Conservation (phyloP, 1,140 invertebrate genomes). For the Campodea augens region DNA sequence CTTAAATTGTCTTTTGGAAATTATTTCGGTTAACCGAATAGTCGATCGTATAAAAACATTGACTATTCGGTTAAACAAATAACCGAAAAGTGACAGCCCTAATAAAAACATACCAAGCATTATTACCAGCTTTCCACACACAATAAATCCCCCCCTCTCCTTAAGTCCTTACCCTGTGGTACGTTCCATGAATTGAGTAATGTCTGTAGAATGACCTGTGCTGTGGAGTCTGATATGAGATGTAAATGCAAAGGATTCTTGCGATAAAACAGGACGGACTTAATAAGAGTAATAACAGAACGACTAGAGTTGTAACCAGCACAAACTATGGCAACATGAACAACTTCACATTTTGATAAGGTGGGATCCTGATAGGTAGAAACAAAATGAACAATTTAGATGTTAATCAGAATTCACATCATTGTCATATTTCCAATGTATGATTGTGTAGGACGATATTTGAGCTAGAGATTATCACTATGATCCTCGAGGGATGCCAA, state of each 20-base stretch:
- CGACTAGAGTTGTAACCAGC: conserved; percentile 72
- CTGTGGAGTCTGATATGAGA: conserved; percentile 57
- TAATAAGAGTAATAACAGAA: conserved; percentile 64
- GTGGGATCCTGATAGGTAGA: conserved; percentile 24
- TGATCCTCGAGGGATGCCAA: background rate
- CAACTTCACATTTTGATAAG: conserved; percentile 52
- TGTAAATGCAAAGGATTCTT: conserved; percentile 80
- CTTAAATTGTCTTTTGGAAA: too few relatives aligned
- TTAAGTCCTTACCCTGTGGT: conserved; percentile 55
- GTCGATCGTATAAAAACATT: too few relatives aligned
- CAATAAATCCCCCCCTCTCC: too few relatives aligned
- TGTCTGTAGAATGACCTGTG: conserved; percentile 51
- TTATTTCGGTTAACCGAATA: too few relatives aligned
- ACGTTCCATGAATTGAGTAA: conserved; percentile 73
- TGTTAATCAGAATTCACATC: background rate
- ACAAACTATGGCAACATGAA: conserved; percentile 76
- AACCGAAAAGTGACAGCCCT: too few relatives aligned
- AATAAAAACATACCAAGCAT: too few relatives aligned
- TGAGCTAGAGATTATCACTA: background rate
- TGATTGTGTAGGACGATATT: too few relatives aligned
- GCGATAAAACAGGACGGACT: conserved; percentile 72
- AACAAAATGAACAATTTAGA: background rate
- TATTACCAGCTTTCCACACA: too few relatives aligned
- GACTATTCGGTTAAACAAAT: too few relatives aligned
- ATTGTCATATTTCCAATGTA: background rate